Conservation (phyloP, 2,797 vertebrate species). For the Manis pentadactyla region DNA sequence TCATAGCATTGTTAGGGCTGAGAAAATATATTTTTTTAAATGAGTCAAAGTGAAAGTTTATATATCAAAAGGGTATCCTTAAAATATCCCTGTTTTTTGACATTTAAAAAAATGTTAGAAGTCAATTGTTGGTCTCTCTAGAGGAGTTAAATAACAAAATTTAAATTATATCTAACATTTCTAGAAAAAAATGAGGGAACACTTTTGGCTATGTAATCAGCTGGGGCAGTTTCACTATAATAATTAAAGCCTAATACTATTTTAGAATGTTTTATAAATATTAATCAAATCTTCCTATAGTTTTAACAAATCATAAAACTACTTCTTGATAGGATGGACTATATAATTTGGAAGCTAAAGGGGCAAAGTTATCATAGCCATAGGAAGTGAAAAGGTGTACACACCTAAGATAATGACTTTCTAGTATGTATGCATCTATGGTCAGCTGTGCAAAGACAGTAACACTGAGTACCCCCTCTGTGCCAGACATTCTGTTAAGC, state of each 20-base stretch:
- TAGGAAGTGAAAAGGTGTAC: neutral
- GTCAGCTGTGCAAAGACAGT: neutral
- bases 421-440: neutral
- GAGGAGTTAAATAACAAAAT: slow-evolving; percentile 37
- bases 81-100: slow-evolving; percentile 15
- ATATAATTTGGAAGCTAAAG: neutral
- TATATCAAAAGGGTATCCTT: neutral
- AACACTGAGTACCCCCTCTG: neutral
- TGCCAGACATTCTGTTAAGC: neutral
- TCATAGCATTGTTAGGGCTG: neutral
- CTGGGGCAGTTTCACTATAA: slow-evolving; percentile 38
- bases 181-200: slow-evolving; percentile 52
- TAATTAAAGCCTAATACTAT: slow-evolving; percentile 26
- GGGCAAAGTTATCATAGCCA: neutral
- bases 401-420: neutral
- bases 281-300: slow-evolving; percentile 42
- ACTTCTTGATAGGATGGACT: neutral
- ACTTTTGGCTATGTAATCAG: neutral
- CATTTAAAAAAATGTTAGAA: slow-evolving; percentile 43
- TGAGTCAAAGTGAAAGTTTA: slow-evolving; percentile 7
- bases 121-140: slow-evolving; percentile 16
- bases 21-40: slow-evolving; percentile 9
- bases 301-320: slow-evolving; percentile 45
- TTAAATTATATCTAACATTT: slow-evolving; percentile 55
- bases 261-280: slow-evolving; percentile 52